Percentiles rank a stretch among this genome's conserved stretches.
These are phyloP conservation scores for Drosophila littoralis DNA, from an alignment of 1,140 invertebrate species.

Conservation along the genomic window DNA sequence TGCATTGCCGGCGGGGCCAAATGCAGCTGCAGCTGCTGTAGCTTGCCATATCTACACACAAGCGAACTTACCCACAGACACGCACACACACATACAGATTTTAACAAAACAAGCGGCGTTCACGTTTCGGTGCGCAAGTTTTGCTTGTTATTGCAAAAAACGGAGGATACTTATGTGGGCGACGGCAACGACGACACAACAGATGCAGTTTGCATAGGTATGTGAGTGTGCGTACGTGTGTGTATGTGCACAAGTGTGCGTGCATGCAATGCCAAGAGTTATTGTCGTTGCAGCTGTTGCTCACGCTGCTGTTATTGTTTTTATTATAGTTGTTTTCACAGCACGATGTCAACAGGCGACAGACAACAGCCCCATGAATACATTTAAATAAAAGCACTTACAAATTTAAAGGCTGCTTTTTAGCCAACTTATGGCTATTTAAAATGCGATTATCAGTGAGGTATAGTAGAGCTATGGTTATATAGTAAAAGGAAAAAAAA, in stretches of 20 bases:
- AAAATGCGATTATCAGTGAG: slow-evolving; percentile 16
- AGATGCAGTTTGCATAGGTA: slow-evolving; percentile 52
- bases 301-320: slow-evolving; percentile 68
- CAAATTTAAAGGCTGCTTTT: slow-evolving; percentile 16
- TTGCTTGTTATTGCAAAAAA: slow-evolving; percentile 49
- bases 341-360: slow-evolving; percentile 64
- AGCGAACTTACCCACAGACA: slow-evolving; percentile 7
- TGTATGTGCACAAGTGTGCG: slow-evolving; percentile 9
- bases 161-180: slow-evolving; percentile 63
- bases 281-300: slow-evolving; percentile 76
- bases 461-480: no score
- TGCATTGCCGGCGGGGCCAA: slow-evolving; percentile 9
- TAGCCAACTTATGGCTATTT: slow-evolving; percentile 25
- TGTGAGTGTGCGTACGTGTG: slow-evolving; percentile 5
- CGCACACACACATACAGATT: slow-evolving; percentile 19
- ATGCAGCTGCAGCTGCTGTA: slow-evolving; percentile 40
- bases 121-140: slow-evolving; percentile 47
- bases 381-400: slow-evolving; percentile 62
- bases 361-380: slow-evolving; percentile 60
- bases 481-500: no score
- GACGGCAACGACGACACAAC: slow-evolving; percentile 36
- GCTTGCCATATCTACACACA: slow-evolving; percentile 49
- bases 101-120: slow-evolving; percentile 45
- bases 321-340: slow-evolving; percentile 61
- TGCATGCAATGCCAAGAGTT: slow-evolving; percentile 64